Evolutionary conservation across 1,140 invertebrate genomes (phyloP).

Genomic region (Bombus difficillimus): DNA sequence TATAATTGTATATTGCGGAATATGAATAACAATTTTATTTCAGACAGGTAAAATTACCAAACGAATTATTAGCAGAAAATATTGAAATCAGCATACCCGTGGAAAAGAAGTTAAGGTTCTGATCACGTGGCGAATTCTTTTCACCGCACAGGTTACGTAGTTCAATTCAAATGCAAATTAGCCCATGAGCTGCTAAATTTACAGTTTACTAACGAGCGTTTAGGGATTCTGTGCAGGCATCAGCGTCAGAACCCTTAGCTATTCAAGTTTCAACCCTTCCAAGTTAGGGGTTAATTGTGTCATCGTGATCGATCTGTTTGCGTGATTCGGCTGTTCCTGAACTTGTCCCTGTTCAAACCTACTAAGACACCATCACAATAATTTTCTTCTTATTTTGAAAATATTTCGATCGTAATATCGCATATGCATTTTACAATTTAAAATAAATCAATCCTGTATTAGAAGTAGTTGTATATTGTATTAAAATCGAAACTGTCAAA

Average conservation of each 20-base stretch:
- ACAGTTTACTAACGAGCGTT: constrained; percentile 60
- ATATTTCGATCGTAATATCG: too few species aligned
- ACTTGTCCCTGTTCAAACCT: neutral
- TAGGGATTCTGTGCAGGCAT: constrained; percentile 63
- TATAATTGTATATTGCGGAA: too few species aligned
- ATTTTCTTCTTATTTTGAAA: neutral
- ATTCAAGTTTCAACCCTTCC: constrained; percentile 67
- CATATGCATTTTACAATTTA: too few species aligned
- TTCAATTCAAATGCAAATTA: constrained; percentile 54
- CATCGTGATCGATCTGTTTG: constrained; percentile 69
- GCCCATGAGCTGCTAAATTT: constrained; percentile 45
- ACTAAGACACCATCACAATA: neutral
- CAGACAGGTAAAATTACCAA: neutral
- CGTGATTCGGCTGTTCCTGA: constrained; percentile 19
- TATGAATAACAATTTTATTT: neutral
- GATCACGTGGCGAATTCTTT: constrained; percentile 5
- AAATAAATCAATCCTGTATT: too few species aligned
- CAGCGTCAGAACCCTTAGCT: constrained; percentile 55
- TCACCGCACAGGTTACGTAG: neutral
- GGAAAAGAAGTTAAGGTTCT: neutral
- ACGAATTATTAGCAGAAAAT: neutral
- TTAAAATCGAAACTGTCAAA: neutral
- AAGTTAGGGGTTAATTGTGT: constrained; percentile 65
- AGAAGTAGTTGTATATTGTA: neutral
- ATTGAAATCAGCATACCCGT: neutral